These are phyloP conservation scores for Metaphire vulgaris DNA, from an alignment of 1,140 invertebrate species.

Conservation along the genomic window DNA sequence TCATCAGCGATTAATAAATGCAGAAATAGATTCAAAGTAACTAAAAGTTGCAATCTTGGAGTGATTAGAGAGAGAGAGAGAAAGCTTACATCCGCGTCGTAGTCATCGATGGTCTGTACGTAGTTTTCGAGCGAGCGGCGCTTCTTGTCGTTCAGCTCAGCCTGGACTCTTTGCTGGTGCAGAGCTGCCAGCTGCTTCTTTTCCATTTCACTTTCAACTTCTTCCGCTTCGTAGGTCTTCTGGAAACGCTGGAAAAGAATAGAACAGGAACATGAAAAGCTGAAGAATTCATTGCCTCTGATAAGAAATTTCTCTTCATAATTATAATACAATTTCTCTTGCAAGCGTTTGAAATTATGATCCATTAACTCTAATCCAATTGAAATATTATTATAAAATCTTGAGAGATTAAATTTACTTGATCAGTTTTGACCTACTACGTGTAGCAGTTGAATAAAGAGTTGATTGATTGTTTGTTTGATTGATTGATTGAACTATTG, in stretches of 20 bases:
- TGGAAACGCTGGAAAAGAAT: slow-evolving; percentile 64
- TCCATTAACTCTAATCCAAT: background rate
- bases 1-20: background rate
- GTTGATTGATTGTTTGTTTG: no score
- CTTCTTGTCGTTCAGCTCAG: slow-evolving; percentile 63
- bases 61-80: no score
- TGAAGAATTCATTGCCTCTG: background rate
- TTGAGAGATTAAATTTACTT: no score
- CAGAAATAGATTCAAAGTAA: no score
- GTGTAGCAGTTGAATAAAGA: no score
- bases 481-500: no score
- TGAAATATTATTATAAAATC: no score
- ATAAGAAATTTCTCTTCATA: background rate
- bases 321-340: background rate
- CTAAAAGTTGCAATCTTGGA: no score
- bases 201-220: slow-evolving; percentile 90
- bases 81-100: background rate
- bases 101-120: background rate
- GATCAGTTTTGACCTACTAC: background rate
- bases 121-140: background rate
- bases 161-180: slow-evolving; percentile 89
- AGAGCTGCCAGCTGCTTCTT: slow-evolving; percentile 90
- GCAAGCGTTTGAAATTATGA: background rate
- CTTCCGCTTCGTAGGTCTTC: slow-evolving; percentile 81
- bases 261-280: background rate